phyloP scores from a whole-genome alignment of 2,888 invertebrate genomes.

The Byasa hedistus region DNA sequence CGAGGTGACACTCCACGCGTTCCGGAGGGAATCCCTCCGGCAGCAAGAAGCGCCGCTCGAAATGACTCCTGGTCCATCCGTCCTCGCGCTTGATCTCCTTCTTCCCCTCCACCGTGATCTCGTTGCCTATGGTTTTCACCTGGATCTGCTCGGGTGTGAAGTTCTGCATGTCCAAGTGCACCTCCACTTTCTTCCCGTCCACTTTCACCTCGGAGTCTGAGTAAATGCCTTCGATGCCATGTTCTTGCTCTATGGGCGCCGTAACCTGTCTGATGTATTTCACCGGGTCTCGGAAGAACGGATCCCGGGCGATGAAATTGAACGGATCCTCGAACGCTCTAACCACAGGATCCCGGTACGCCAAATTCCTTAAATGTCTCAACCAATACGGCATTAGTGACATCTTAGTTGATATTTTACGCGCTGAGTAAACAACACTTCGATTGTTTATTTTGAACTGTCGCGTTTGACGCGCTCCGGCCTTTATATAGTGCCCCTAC shows the following conservation, averaged over 20 bases:
- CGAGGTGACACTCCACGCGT: constrained; percentile 85
- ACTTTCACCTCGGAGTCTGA: constrained; percentile 78
- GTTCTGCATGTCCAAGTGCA: constrained; percentile 87
- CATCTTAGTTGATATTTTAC: constrained; percentile 49
- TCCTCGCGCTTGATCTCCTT: constrained; percentile 88
- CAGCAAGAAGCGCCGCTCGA: constrained; percentile 86
- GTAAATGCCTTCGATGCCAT: constrained; percentile 72
- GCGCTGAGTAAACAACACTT: constrained; percentile 23
- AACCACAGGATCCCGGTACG: constrained; percentile 57
- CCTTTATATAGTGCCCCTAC: constrained; percentile 53
- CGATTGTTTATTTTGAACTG: constrained; percentile 47
- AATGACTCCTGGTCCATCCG: constrained; percentile 87
- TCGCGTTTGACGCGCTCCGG: constrained; percentile 35
- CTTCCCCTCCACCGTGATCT: constrained; percentile 87
- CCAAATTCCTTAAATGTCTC: constrained; percentile 64
- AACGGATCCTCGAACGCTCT: constrained; percentile 64
- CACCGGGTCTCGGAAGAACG: constrained; percentile 66
- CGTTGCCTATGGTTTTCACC: constrained; percentile 87
- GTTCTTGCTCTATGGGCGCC: constrained; percentile 49
- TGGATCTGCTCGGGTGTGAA: constrained; percentile 89
- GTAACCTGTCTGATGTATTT: constrained; percentile 56
- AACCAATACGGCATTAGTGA: constrained; percentile 70
- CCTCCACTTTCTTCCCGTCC: constrained; percentile 85
- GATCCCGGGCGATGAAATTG: constrained; percentile 56
- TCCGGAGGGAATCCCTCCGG: constrained; percentile 88